Conservation (phyloP, 2,888 invertebrate species). For the Diarsia dahlii region DNA sequence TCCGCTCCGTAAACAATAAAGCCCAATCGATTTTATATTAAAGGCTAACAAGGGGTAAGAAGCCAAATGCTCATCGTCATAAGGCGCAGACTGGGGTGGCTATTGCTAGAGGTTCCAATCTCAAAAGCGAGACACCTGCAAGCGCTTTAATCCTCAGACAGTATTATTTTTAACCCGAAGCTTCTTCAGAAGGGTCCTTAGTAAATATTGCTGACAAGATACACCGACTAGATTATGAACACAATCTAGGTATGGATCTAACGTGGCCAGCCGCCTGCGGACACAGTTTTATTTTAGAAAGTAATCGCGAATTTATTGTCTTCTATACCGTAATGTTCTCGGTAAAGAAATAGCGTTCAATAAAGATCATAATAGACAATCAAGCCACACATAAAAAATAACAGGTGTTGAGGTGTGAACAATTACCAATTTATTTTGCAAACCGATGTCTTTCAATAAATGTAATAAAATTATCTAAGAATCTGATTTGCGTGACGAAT, state of each 20-base stretch:
- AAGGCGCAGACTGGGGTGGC: constrained; percentile 65
- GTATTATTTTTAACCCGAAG: constrained; percentile 82
- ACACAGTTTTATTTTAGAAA: constrained; percentile 72
- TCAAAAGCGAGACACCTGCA: constrained; percentile 79
- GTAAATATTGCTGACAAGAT: constrained; percentile 76
- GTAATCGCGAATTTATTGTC: constrained; percentile 63
- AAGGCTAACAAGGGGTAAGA: constrained; percentile 56
- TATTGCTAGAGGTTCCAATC: constrained; percentile 61
- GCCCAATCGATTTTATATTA: constrained; percentile 77
- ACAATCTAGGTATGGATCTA: constrained; percentile 69
- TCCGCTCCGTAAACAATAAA: constrained; percentile 80
- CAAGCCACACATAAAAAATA: constrained; percentile 50
- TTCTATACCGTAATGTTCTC: constrained; percentile 44
- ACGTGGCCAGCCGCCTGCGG: constrained; percentile 51
- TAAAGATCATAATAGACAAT: constrained; percentile 57
- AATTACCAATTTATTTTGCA: constrained; percentile 65
- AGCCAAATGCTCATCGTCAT: constrained; percentile 58
- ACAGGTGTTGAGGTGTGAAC: constrained; percentile 45
- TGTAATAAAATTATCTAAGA: constrained; percentile 33
- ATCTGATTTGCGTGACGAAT: constrained; percentile 46
- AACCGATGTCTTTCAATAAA: constrained; percentile 41
- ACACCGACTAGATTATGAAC: constrained; percentile 71
- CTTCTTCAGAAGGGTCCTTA: constrained; percentile 72
- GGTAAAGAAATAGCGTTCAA: constrained; percentile 47
- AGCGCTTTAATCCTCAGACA: constrained; percentile 77